Base-by-base conservation (phyloP, 2,888 invertebrate species). In the Anorthoa munda region DNA sequence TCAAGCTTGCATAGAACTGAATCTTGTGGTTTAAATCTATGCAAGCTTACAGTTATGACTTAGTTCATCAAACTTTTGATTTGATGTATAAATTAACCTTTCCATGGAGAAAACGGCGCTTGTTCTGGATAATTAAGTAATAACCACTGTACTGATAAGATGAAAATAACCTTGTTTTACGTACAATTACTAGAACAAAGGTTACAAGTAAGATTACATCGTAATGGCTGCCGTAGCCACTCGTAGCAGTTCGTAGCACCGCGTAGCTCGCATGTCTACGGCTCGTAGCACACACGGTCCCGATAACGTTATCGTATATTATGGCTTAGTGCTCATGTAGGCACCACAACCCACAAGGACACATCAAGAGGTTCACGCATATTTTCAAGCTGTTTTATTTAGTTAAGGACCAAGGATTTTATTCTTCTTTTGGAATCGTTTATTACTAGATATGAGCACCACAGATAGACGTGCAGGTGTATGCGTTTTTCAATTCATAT, bases 231-330 rank as follows among this genome's bases (percentile, higher is more conserved):
- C 53, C 39, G 64, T 48, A 63, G 21, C 31, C 18, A 17, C 23
- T 45, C 53, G 66, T 46, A 59, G n/a, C 21, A 21, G 15, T 12
- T 53, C 51, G 75, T 66, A 68, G 81, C 67, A 31, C 55, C 21
- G 56, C 71, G 77, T 77, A 82, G 78, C 79, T 64, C 59, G 79
- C 80, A 59, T 82, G 80, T 53, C 66, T 60, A 72, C 61, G 50
- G 39, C 39, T 66, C 72, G 79, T 80, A 80, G 83, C 78, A 56
- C 80, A 63, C 26, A 26, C 53, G 66, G 26, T 9, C 18, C 31
- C 48, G 48, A 53, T 61, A 71, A 61, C 17, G 67, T n/a, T 45
- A 48, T 68, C 48, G 53, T 46, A 23, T 21, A 53, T 31, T 31
- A 55, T 51, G 58, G 48, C 26, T 26, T 11, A 50, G 63, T 21